A percentile compares a stretch with the other conserved stretches of the same genome.
Conservation (phyloP, 2,797 vertebrate genomes). For the Hypotaenidia philippensis region DNA sequence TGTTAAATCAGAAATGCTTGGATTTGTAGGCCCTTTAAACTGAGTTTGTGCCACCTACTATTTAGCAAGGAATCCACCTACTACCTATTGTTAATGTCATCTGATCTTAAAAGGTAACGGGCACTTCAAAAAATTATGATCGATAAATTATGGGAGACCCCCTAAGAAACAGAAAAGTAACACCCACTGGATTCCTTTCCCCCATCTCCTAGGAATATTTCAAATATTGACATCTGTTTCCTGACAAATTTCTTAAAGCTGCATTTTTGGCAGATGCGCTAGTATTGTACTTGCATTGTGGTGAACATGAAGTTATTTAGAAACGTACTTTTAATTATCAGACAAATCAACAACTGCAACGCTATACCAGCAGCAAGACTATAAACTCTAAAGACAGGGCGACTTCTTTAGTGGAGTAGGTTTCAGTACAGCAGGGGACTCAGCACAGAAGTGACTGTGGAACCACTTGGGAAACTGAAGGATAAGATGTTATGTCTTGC, state of each 20-base stretch:
- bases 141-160: background rate
- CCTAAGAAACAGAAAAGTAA: background rate
- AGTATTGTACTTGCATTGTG: background rate
- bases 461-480: background rate
- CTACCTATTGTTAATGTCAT: background rate
- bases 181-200: background rate
- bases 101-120: background rate
- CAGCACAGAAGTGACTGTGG: background rate
- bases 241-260: background rate
- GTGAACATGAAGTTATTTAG: background rate
- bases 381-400: background rate
- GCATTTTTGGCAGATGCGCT: background rate
- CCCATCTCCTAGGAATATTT: background rate
- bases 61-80: background rate
- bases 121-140: background rate
- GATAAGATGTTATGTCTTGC: background rate
- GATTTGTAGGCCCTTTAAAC: background rate
- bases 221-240: background rate
- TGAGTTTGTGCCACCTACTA: background rate
- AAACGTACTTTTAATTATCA: slow-evolving; percentile 1
- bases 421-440: background rate
- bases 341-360: background rate
- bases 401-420: background rate
- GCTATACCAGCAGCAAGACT: background rate
- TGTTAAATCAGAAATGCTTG: background rate